These are phyloP conservation scores for Bombus haemorrhoidalis DNA, from an alignment of 1,140 invertebrate species.

Conservation along the genomic window DNA sequence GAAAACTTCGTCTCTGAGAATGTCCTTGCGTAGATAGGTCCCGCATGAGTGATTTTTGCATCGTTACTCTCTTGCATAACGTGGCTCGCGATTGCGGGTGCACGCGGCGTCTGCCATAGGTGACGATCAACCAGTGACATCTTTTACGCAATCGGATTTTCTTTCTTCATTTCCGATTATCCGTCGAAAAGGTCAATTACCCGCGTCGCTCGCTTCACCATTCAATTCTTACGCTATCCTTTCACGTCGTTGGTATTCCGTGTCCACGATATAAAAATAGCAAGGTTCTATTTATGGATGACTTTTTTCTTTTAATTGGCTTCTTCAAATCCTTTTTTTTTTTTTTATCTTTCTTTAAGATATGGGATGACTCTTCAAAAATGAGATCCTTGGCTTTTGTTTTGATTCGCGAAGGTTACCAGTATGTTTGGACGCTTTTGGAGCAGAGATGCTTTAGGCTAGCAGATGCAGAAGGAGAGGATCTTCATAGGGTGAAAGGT, in stretches of 20 bases:
- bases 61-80: constrained; percentile 65
- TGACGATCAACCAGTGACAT: constrained; percentile 67
- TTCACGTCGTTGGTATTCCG: constrained; percentile 13
- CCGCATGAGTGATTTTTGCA: constrained; percentile 70
- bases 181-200: constrained; percentile 58
- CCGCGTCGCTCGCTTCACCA: constrained; percentile 13
- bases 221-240: constrained; percentile 3
- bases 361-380: neutral
- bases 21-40: constrained; percentile 70
- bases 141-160: constrained; percentile 65
- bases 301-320: neutral
- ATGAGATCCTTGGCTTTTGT: too few relatives aligned
- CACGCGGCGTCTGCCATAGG: constrained; percentile 30
- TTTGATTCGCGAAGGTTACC: neutral
- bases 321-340: neutral
- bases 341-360: neutral
- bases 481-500: neutral
- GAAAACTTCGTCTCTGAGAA: constrained; percentile 55
- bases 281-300: neutral
- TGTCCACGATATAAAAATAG: neutral
- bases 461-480: neutral
- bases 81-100: constrained; percentile 50
- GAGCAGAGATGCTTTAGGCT: neutral
- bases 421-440: neutral
- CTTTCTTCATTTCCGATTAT: constrained; percentile 58